Base-by-base conservation (phyloP, 2,888 invertebrate genomes). In the Teleogryllus oceanicus region DNA sequence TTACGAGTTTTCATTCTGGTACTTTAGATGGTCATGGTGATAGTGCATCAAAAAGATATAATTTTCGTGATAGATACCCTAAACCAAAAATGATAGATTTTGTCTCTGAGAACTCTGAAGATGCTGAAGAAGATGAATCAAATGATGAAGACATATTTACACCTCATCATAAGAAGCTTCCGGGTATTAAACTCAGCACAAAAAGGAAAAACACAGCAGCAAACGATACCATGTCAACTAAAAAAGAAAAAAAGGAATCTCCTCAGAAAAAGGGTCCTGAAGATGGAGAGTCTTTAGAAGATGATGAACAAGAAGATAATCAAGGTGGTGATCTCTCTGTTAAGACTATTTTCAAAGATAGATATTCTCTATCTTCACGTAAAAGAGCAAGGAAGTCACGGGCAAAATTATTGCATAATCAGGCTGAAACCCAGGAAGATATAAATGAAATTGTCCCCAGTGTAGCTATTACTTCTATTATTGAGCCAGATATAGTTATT, bases 41-140 rank as follows among this genome's bases (percentile, higher is more conserved):
- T n/a, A 62, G 62, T 62, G 13, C 62, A 62, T 62, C 62, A 62
- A 62, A 62, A n/a, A 62, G 62, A n/a, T 62, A 62, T n/a, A 62
- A 62, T 62, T 62, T 62, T n/a, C 62, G 62, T 13, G 62, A 62
- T n/a, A 62, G 62, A 62, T 62, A n/a, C n/a, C 62, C 62, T 62
- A 62, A 62, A n/a, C 62, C 62, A 18, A 62, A 62, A 62, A 13
- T 62, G 13, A n/a, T 62, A 62, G 62, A 62, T 62, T 62, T 62
- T 62, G 8, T 13, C n/a, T 62, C 62, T 18, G 62, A 62, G n/a
- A 62, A 62, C 11, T 62, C 62, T 18, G 62, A 62, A n/a, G 62
- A 62, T 62, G 62, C 62, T n/a, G 62, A 62, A 62, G 62, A 62
- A 62, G 62, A 62, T 18, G 62, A 62, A 62, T 62, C 62, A 62